These are phyloP conservation scores for Vulpes lagopus DNA, from an alignment of 2,113 vertebrate species.

Conservation along the genomic window DNA sequence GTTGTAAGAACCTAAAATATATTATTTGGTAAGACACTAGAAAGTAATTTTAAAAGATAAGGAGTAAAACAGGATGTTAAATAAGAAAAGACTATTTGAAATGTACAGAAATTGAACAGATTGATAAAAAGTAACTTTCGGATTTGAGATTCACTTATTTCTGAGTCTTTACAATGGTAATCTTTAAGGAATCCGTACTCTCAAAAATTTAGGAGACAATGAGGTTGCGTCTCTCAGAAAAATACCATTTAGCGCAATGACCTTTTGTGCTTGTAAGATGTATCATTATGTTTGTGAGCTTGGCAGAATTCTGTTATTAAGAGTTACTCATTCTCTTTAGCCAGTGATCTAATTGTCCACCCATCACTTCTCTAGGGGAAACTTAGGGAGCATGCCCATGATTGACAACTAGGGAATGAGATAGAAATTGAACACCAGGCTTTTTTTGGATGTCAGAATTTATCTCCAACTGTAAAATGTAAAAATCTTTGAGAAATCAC, in stretches of 20 bases:
- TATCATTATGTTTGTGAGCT: background rate
- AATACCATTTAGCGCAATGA: background rate
- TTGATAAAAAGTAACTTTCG: conserved; percentile 33
- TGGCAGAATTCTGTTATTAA: background rate
- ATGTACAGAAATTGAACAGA: conserved; percentile 36
- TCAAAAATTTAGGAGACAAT: background rate
- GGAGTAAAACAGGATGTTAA: background rate
- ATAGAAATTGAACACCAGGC: background rate
- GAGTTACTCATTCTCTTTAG: background rate
- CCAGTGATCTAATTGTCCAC: background rate
- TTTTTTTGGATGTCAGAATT: background rate
- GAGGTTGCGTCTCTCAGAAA: background rate
- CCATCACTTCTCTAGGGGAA: background rate
- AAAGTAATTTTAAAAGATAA: background rate
- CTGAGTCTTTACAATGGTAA: background rate
- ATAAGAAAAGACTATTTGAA: conserved; percentile 1
- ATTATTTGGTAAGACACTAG: conserved; percentile 1
- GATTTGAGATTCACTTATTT: background rate
- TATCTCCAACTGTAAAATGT: background rate
- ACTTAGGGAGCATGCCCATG: background rate
- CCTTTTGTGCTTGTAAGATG: background rate
- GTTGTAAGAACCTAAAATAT: background rate
- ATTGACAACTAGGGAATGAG: background rate
- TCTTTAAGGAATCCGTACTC: background rate
- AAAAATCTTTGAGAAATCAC: background rate